Base-by-base conservation (phyloP, 2,888 invertebrate genomes). In the Lasioglossum lativentre region DNA sequence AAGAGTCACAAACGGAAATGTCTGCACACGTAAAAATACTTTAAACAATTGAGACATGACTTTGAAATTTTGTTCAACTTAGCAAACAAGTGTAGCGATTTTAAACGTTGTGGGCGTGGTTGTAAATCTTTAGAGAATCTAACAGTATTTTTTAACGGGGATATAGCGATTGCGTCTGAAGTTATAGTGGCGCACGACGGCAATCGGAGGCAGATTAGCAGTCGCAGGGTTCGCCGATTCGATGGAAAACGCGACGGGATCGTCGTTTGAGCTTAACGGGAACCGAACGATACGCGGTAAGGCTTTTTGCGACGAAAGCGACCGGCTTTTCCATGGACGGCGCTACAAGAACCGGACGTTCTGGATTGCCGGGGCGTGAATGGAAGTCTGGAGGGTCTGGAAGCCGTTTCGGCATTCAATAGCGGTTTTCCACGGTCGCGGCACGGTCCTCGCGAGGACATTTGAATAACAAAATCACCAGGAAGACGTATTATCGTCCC, bases 391-490 rank as follows among this genome's bases (percentile, higher is more conserved):
- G 73, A 85, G 87, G 89, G 85, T 82, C 23, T 23, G 34, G 75
- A 81, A 85, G 88, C 76, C 89, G 87, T 89, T 90, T 90, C 85
- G 78, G 87, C 91, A 89, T 92, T 92, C 91, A 91, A 91, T 91
- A 90, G 90, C 89, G 90, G 86, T 90, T 90, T 91, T 87, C 90
- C 89, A 89, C 73, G 84, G 78, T 86, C 85, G 56, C 75, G n/a
- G 1, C 83, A 23, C 79, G 76, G 82, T 30, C 80, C 78, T 30
- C 38, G 75, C 34, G 52, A 10, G 52, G 47, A 27, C 83, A 94
- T 94, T 94, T 94, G 93, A 95, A 95, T 94, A 93, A 94, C 94
- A 95, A 95, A 94, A 94, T 94, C 91, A 85, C 78, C 83, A 82
- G 86, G 86, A 90, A 90, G 91, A 90, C 80, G 87, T 90, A 91